phyloP scores from a whole-genome alignment of 2,888 invertebrate species.

The Malthinus seriepunctatus region DNA sequence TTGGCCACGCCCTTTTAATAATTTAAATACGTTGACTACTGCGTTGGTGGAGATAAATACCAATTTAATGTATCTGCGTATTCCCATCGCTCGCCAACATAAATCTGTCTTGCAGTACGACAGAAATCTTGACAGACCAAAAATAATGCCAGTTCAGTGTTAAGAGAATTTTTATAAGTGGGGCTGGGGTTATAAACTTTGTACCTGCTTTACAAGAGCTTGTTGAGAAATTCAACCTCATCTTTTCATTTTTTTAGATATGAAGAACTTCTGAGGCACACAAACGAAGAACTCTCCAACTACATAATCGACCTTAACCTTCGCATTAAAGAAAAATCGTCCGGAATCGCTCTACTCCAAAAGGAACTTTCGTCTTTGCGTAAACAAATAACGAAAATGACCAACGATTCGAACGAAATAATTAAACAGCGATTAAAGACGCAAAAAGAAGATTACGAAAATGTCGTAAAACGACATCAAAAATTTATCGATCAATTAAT shows the following conservation, averaged over 20 bases:
- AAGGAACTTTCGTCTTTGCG: conserved; percentile 63
- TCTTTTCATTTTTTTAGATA: conserved; percentile 49
- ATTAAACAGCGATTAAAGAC: conserved; percentile 56
- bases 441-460: conserved; percentile 74
- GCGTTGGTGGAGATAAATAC: no score
- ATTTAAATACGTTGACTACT: no score
- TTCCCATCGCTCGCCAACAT: no score
- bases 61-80: no score
- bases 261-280: conserved; percentile 60
- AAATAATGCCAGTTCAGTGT: no score
- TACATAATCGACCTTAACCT: conserved; percentile 64
- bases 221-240: conserved; percentile 7
- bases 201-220: conserved; percentile 6
- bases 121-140: no score
- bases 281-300: conserved; percentile 64
- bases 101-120: no score
- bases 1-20: no score
- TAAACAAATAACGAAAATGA: conserved; percentile 53
- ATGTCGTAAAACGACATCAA: conserved; percentile 75
- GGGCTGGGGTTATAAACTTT: no score
- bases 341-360: conserved; percentile 62
- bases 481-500: conserved; percentile 82
- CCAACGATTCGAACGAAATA: conserved; percentile 52
- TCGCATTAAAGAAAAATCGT: conserved; percentile 64
- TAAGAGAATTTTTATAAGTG: no score